Conservation (phyloP, 2,888 invertebrate genomes). For the Pristionchus mayeri region DNA sequence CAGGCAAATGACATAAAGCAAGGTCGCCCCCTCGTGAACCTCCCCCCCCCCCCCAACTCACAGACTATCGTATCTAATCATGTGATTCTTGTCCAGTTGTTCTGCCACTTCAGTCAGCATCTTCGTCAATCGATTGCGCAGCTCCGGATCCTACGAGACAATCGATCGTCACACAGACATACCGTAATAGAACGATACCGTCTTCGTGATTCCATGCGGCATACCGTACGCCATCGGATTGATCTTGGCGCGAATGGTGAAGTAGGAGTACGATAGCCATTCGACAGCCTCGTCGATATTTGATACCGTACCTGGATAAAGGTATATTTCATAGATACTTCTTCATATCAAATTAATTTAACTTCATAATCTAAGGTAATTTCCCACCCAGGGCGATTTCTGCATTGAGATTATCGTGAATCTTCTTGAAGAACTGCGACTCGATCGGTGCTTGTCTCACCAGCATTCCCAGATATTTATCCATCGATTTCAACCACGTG, state of each 20-base stretch:
- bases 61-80: slow-evolving; percentile 90
- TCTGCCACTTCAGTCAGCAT: slow-evolving; percentile 87
- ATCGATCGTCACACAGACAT: neutral
- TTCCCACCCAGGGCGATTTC: slow-evolving; percentile 82
- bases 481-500: slow-evolving; percentile 90
- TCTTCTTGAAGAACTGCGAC: slow-evolving; percentile 91
- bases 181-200: slow-evolving; percentile 49
- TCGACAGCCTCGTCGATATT: slow-evolving; percentile 95
- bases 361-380: neutral
- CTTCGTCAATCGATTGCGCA: slow-evolving; percentile 86
- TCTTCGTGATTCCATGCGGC: slow-evolving; percentile 79
- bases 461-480: slow-evolving; percentile 90
- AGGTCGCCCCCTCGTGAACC: neutral
- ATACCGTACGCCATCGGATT: slow-evolving; percentile 89
- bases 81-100: slow-evolving; percentile 90
- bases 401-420: slow-evolving; percentile 97
- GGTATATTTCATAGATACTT: too few species aligned
- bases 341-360: too few species aligned
- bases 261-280: slow-evolving; percentile 97
- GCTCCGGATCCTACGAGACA: slow-evolving; percentile 82
- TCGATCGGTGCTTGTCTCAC: slow-evolving; percentile 98
- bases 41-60: slow-evolving; percentile 68
- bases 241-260: slow-evolving; percentile 92
- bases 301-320: slow-evolving; percentile 89
- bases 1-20: neutral